Conservation (phyloP, 2,113 vertebrate genomes). For the Phoxinus phoxinus region DNA sequence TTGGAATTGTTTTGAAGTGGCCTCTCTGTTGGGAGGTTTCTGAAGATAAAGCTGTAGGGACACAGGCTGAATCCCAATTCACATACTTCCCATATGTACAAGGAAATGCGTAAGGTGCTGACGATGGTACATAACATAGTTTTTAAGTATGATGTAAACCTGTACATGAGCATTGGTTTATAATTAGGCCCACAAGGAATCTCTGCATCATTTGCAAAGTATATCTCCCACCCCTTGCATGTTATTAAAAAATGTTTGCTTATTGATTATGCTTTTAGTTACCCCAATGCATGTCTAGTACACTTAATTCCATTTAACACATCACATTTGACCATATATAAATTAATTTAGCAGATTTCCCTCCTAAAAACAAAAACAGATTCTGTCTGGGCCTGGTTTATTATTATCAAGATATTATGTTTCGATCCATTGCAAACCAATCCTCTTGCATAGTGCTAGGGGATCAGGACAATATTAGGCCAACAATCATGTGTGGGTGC, state of each 20-base stretch:
- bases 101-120: neutral
- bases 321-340: neutral
- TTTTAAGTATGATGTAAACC: slow-evolving; percentile 20
- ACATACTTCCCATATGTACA: neutral
- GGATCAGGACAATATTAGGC: neutral
- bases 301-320: neutral
- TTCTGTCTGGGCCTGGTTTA: neutral
- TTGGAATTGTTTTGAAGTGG: slow-evolving; percentile 34
- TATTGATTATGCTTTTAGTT: slow-evolving; percentile 14
- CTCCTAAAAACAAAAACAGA: neutral
- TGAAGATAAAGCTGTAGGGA: slow-evolving; percentile 5
- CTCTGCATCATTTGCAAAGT: neutral
- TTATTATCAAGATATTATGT: neutral
- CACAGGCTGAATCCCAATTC: neutral
- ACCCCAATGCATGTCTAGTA: neutral
- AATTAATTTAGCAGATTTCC: neutral
- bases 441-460: neutral
- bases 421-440: neutral
- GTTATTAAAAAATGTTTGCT: neutral
- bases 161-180: slow-evolving; percentile 8
- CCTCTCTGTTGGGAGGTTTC: slow-evolving; percentile 17
- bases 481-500: neutral
- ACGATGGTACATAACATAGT: slow-evolving; percentile 16
- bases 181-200: slow-evolving; percentile 22
- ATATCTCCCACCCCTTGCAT: neutral